Base-by-base conservation (phyloP, 2,797 vertebrate species). In the Alcedo quadribrachys region DNA sequence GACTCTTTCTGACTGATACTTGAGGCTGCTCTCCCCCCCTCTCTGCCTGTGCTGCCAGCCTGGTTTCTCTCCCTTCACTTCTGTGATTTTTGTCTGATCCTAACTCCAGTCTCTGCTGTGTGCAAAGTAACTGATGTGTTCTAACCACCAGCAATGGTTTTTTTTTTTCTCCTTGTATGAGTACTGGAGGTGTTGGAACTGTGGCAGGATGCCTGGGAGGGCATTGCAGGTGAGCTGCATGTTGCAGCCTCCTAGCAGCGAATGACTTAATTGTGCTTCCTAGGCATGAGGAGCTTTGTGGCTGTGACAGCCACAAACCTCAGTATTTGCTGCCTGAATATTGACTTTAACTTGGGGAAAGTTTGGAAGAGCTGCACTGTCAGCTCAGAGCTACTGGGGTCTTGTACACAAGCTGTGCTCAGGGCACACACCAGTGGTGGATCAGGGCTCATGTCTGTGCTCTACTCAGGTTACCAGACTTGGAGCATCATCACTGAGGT, bases 1-100 rank as follows among this genome's bases (percentile, higher is more conserved):
- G 84, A 88, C 89, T 90, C 53, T 46, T 62, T 69, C 82, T 87
- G 92, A 90, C 80, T 92, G 76, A 87, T 65, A 12, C 33, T 55
- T 25, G 9, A n/a, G 58, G 85, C 85, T 30, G 14, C 32, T 60
- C 8, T 76, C 68, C 68, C 35, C 84, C 58, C 37, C 54, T 70
- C 51, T 30, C 57, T 79, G 78, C 37, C 42, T 57, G 17, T 3
- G 13, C 66, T 83, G 85, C 89, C 67, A 87, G 68, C 42, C 73
- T 79, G 83, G 27, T 46, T 76, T 19, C n/a, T 65, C 33, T 90
- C 17, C 60, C 22, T 60, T 91, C 37, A 7, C 20, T 55, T 33
- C 28, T 43, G 13, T 20, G 13, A 50, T 73, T 25, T 71, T 75
- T 42, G 15, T 68, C 68, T 46, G 40, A 73, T 75, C 46, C 55